Percentiles rank a stretch among this genome's conserved stretches.
phyloP scores from a whole-genome alignment of 2,113 vertebrate genomes.

The Entomyzon cyanotis region DNA sequence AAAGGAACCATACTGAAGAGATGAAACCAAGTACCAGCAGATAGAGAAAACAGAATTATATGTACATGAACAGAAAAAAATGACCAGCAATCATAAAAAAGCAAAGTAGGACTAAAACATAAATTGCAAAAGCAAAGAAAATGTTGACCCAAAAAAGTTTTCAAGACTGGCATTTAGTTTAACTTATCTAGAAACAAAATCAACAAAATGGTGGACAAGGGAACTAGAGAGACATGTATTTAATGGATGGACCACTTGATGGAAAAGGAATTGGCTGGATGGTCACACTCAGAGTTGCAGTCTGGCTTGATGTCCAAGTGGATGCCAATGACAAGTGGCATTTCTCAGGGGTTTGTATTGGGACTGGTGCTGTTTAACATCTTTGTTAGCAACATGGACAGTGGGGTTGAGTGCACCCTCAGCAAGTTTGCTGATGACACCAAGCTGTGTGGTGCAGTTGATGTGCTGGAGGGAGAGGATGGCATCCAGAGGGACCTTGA shows the following conservation, averaged over 20 bases:
- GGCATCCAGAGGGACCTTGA: background rate
- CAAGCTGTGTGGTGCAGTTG: background rate
- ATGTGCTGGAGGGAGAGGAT: background rate
- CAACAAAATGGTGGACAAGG: background rate
- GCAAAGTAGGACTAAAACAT: background rate
- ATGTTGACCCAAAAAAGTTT: background rate
- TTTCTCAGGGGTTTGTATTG: background rate
- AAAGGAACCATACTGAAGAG: background rate
- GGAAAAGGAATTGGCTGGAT: background rate
- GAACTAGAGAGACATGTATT: background rate
- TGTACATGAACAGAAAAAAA: background rate
- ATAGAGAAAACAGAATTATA: slow-evolving; percentile 8
- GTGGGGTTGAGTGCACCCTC: background rate
- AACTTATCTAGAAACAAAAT: slow-evolving; percentile 10
- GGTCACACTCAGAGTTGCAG: background rate
- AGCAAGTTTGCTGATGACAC: background rate
- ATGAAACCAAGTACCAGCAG: background rate
- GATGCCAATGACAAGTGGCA: background rate
- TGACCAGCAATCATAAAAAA: background rate
- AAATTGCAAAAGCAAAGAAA: background rate
- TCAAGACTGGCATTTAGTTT: background rate
- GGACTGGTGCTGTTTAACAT: background rate
- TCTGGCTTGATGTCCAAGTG: background rate
- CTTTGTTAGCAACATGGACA: background rate
- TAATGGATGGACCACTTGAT: background rate